A percentile compares a stretch with the other conserved stretches of the same genome.
Evolutionary conservation across 2,113 vertebrate species (phyloP).

Genomic region (Carollia perspicillata): DNA sequence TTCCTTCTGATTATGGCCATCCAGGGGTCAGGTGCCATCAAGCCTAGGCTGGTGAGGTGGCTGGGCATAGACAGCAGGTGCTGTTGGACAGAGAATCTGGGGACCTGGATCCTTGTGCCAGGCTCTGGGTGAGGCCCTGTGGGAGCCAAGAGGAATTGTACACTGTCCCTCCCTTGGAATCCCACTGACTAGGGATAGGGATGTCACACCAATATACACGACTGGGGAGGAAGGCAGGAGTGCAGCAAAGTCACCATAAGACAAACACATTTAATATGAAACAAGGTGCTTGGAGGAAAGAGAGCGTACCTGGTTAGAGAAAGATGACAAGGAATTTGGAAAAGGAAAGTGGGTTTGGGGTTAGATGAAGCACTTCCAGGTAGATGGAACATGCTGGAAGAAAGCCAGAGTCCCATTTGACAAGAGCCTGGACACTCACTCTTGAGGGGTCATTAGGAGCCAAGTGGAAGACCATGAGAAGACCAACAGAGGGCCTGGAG

Average conservation of each 20-base stretch:
- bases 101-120: not conserved
- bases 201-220: fast-evolving
- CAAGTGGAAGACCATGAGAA: not conserved
- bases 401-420: not conserved
- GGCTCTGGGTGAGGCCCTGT: not conserved
- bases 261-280: not conserved
- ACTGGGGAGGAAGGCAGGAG: not conserved
- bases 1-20: not conserved
- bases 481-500: not conserved
- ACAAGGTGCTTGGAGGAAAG: not conserved
- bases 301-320: fast-evolving
- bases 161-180: not conserved
- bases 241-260: not conserved
- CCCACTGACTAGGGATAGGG: not conserved
- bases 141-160: not conserved
- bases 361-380: not conserved
- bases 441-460: not conserved
- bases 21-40: not conserved
- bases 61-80: not conserved
- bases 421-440: not conserved
- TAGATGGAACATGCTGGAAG: not conserved
- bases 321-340: not conserved
- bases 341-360: not conserved
- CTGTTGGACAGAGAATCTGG: not conserved
- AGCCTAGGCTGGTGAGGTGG: not conserved